These are phyloP conservation scores for Oikopleura dioica DNA, from an alignment of 23 tunicate species.

Conservation along the genomic window DNA sequence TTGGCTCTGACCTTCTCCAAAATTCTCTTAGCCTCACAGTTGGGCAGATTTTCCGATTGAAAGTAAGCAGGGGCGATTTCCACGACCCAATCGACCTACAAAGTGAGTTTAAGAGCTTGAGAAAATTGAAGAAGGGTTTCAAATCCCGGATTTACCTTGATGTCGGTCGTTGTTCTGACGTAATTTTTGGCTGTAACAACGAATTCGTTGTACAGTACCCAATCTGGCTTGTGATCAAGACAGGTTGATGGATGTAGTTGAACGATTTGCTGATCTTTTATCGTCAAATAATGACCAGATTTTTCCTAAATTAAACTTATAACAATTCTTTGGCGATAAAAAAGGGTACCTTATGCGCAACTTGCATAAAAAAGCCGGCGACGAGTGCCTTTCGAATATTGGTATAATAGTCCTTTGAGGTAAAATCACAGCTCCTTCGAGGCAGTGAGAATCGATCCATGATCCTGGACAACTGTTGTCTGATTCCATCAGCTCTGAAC, in stretches of 20 bases:
- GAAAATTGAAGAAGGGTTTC: too few species aligned
- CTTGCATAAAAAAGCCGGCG: constrained; percentile 96
- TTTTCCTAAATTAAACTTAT: constrained; percentile 18
- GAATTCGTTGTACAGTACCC: constrained; percentile 88
- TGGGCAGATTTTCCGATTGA: constrained; percentile 68
- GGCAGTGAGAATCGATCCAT: constrained; percentile 87
- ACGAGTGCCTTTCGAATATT: constrained; percentile 79
- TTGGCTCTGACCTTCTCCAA: constrained; percentile 40
- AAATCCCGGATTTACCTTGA: constrained; percentile 16
- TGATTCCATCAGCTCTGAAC: constrained; percentile 38
- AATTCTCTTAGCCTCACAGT: constrained; percentile 83
- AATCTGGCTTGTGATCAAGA: constrained; percentile 94
- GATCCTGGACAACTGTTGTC: constrained; percentile 79
- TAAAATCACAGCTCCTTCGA: constrained; percentile 72
- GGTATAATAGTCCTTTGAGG: constrained; percentile 58
- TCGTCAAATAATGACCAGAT: constrained; percentile 81
- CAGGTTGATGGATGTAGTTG: constrained; percentile 94
- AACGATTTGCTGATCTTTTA: constrained; percentile 84
- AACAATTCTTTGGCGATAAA: constrained; percentile 30
- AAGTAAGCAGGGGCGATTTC: constrained; percentile 69
- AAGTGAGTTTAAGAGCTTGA: too few species aligned
- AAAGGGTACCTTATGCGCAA: neutral
- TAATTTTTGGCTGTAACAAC: constrained; percentile 86
- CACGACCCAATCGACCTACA: constrained; percentile 26
- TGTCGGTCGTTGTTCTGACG: constrained; percentile 59